These are phyloP conservation scores for Cantharis rustica DNA, from an alignment of 2,888 invertebrate species.

Conservation along the genomic window DNA sequence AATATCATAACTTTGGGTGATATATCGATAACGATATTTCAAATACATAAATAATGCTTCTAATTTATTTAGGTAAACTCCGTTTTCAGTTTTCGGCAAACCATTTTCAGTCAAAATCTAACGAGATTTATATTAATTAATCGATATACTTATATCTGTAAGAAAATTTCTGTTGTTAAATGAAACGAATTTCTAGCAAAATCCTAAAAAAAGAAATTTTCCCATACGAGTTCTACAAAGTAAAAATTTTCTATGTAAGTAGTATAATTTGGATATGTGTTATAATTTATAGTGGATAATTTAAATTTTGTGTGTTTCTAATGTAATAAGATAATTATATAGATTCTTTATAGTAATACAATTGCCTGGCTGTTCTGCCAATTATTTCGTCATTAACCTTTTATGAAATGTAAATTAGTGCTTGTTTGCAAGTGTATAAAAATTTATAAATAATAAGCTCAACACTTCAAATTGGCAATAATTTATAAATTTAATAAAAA, in stretches of 20 bases:
- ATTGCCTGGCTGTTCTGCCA: background rate
- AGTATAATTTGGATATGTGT: background rate
- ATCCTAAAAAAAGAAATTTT: background rate
- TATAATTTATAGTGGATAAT: background rate
- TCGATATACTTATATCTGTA: too few species aligned
- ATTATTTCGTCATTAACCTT: conserved; percentile 1
- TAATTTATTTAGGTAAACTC: too few species aligned
- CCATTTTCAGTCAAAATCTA: background rate
- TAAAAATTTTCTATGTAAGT: background rate
- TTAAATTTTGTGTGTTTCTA: background rate
- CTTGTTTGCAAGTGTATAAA: background rate
- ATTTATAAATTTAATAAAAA: background rate
- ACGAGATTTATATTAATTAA: too few species aligned
- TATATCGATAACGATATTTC: too few species aligned
- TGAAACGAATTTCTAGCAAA: too few species aligned
- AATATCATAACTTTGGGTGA: background rate
- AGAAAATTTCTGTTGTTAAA: too few species aligned
- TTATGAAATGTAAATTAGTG: background rate
- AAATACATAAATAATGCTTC: too few species aligned
- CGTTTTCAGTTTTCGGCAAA: background rate
- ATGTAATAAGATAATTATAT: background rate
- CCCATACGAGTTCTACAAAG: background rate
- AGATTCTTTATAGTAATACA: background rate
- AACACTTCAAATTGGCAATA: background rate
- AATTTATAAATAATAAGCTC: background rate